Evolutionary conservation across 2,113 vertebrate species (phyloP), one percentile per base, ranked within the genome.

Genomic region (Siniperca knerii): DNA sequence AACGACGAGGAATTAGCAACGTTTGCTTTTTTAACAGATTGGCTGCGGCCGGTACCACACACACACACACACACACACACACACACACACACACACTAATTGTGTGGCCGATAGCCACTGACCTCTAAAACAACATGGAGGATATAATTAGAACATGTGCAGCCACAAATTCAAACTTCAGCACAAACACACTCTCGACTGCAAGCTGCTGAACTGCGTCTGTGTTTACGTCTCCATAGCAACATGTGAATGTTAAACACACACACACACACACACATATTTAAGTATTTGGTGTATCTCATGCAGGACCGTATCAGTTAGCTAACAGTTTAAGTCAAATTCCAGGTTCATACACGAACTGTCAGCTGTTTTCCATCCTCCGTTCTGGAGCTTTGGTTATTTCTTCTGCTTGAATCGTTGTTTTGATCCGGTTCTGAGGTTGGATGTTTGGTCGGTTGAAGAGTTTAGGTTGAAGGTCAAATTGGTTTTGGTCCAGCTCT

Each of bases 1-100:
- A 97, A 94, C 62, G 96, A 97, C 95, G 83, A 94, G 82, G 91
- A 96, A 96, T 97, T 95, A 95, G 96, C 93, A 93, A 93, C 82
- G 96, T 96, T 97, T 96, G 95, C 92, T 89, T 89, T 97, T 91
- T 86, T 87, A 87, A 84, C 75, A 84, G 81, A 87, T 86, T 84
- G 87, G 67, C 58, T 68, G 42, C 23, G 37, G 58, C 25, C 54
- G 62, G 54, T 16, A 37, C 20, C 52, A 64, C 70, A 81, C 66
- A 82, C 75, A 79, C 68, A 75, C 42, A 57, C 61, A 80, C 64
- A 76, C 44, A 68, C 76, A 67, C 25, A 25, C 42, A 55, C 61
- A 73, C 55, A 68, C 72, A 65, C 72, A 80, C 91, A 79, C 87
- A 90, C 86, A 77, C 83, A 82, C 57, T 58, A 4, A 42, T 4